A percentile compares a stretch with the other conserved stretches of the same genome.
phyloP scores from a whole-genome alignment of 2,888 invertebrate species.

The Latheticus oryzae region DNA sequence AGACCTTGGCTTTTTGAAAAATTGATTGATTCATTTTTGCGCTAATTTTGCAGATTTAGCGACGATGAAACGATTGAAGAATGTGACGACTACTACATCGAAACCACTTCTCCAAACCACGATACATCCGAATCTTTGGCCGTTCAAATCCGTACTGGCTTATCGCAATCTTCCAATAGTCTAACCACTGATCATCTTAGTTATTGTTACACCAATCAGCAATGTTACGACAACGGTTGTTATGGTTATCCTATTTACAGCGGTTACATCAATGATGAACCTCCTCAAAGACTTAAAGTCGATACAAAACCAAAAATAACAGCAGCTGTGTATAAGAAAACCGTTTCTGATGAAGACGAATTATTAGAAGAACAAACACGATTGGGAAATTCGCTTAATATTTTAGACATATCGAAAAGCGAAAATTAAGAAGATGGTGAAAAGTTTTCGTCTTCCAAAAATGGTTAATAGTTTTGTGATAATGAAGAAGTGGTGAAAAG shows the following conservation, averaged over 20 bases:
- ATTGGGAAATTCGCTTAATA: conserved; percentile 63
- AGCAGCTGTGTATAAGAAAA: conserved; percentile 78
- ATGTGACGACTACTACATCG: conserved; percentile 59
- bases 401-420: conserved; percentile 16
- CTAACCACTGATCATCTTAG: conserved; percentile 77
- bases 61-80: conserved; percentile 61
- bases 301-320: conserved; percentile 76
- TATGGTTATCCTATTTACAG: conserved; percentile 76
- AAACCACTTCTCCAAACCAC: conserved; percentile 55
- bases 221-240: conserved; percentile 79
- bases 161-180: conserved; percentile 85
- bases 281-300: conserved; percentile 55
- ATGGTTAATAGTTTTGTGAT: conserved; percentile 46
- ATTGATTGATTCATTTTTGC: too few relatives aligned
- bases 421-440: too few relatives aligned
- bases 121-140: conserved; percentile 63
- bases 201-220: conserved; percentile 84
- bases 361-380: conserved; percentile 67
- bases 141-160: conserved; percentile 70
- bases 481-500: conserved; percentile 18
- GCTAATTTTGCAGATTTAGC: conserved; percentile 61
- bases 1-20: too few relatives aligned
- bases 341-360: conserved; percentile 34
- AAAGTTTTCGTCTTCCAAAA: conserved; percentile 57
- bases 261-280: conserved; percentile 68